Evolutionary conservation across 2,888 invertebrate genomes (phyloP).

Genomic region (Holacanthella duospinosa): DNA sequence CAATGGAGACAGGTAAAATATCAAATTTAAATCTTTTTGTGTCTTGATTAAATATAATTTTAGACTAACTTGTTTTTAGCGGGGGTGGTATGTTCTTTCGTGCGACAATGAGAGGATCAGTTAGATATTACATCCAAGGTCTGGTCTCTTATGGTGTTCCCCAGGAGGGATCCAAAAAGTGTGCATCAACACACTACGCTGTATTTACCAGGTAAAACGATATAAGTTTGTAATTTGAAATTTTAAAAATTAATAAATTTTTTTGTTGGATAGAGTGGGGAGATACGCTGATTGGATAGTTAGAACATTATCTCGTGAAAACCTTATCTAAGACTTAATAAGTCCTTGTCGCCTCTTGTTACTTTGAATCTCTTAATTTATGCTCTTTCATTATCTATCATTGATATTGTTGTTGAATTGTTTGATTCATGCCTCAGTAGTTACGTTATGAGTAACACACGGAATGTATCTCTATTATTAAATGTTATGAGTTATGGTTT

Average conservation of each 20-base stretch:
- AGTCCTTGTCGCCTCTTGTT: too few relatives aligned
- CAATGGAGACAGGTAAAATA: slow-evolving; percentile 15
- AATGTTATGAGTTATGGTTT: too few relatives aligned
- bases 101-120: slow-evolving; percentile 39
- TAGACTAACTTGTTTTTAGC: neutral
- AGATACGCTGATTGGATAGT: slow-evolving; percentile 36
- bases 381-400: too few relatives aligned
- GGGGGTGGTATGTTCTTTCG: slow-evolving; percentile 51
- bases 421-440: too few relatives aligned
- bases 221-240: too few relatives aligned
- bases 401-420: too few relatives aligned
- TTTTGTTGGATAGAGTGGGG: slow-evolving; percentile 21
- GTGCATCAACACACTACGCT: slow-evolving; percentile 33
- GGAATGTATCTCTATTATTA: too few relatives aligned
- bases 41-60: neutral
- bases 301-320: slow-evolving; percentile 33
- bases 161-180: slow-evolving; percentile 27
- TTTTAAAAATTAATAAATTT: too few relatives aligned
- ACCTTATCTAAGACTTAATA: slow-evolving; percentile 31
- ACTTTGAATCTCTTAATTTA: too few relatives aligned
- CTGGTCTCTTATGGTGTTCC: slow-evolving; percentile 42
- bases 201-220: slow-evolving; percentile 29
- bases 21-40: neutral
- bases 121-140: slow-evolving; percentile 43
- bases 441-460: too few relatives aligned